These are phyloP conservation scores for Gorsachius goisagi DNA, from an alignment of 2,113 vertebrate species.

Conservation along the genomic window DNA sequence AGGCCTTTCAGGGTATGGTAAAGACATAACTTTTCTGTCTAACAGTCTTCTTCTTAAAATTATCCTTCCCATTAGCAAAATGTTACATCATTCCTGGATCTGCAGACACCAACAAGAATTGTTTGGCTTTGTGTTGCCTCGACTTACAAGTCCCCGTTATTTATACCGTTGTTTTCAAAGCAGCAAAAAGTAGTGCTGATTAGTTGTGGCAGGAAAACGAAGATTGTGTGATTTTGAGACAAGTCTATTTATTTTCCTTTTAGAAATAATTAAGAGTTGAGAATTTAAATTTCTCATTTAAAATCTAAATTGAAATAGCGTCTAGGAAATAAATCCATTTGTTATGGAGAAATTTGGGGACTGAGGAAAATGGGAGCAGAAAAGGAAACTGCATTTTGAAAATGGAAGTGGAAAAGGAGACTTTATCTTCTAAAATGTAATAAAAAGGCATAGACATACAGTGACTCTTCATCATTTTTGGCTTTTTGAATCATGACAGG, in stretches of 20 bases:
- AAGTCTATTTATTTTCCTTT: not conserved
- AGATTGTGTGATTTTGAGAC: not conserved
- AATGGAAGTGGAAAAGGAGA: not conserved
- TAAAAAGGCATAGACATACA: not conserved
- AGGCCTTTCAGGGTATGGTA: not conserved
- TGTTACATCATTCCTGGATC: not conserved
- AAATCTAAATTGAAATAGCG: not conserved
- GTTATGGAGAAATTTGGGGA: not conserved
- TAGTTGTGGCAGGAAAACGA: not conserved
- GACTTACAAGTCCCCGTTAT: not conserved
- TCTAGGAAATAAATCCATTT: not conserved
- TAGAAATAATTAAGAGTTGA: not conserved
- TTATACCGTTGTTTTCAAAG: not conserved
- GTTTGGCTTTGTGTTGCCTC: not conserved
- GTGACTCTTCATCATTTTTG: not conserved
- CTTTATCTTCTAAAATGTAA: not conserved
- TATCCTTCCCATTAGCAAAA: not conserved
- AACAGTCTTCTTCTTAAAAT: not conserved
- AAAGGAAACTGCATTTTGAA: not conserved
- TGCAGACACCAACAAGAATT: not conserved
- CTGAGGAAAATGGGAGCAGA: not conserved
- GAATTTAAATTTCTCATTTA: not conserved
- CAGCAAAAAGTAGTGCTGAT: not conserved
- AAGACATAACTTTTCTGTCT: not conserved
- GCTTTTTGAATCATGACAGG: not conserved